phyloP scores from a whole-genome alignment of 2,113 vertebrate species.

The Rynchops niger region DNA sequence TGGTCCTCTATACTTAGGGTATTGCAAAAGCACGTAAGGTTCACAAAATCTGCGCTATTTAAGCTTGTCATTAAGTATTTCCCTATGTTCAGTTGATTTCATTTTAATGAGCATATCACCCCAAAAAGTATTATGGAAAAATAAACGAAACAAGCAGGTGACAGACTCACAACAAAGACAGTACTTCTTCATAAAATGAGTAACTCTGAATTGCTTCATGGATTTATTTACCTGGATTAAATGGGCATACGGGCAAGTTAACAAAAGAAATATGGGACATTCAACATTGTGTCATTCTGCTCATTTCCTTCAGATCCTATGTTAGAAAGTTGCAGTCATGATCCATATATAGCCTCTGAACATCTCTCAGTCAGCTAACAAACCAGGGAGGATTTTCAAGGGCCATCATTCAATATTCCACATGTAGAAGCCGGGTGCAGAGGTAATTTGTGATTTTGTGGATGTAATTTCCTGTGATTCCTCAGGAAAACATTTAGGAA shows the following conservation, averaged over 20 bases:
- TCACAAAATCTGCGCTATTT: not conserved
- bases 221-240: not conserved
- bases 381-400: not conserved
- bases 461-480: not conserved
- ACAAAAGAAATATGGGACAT: not conserved
- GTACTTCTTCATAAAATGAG: not conserved
- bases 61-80: not conserved
- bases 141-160: not conserved
- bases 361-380: not conserved
- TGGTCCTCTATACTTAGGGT: not conserved
- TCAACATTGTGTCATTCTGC: not conserved
- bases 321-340: not conserved
- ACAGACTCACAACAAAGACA: not conserved
- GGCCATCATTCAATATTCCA: not conserved
- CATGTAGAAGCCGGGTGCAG: rapidly evolving
- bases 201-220: not conserved
- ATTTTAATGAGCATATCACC: not conserved
- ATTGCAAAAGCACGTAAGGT: not conserved
- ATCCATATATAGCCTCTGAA: not conserved
- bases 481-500: not conserved
- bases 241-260: not conserved
- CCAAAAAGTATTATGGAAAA: not conserved
- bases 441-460: not conserved
- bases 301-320: not conserved
- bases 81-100: not conserved